Evolutionary conservation across 2,113 vertebrate species (phyloP).

Genomic region (Athene cunicularia): DNA sequence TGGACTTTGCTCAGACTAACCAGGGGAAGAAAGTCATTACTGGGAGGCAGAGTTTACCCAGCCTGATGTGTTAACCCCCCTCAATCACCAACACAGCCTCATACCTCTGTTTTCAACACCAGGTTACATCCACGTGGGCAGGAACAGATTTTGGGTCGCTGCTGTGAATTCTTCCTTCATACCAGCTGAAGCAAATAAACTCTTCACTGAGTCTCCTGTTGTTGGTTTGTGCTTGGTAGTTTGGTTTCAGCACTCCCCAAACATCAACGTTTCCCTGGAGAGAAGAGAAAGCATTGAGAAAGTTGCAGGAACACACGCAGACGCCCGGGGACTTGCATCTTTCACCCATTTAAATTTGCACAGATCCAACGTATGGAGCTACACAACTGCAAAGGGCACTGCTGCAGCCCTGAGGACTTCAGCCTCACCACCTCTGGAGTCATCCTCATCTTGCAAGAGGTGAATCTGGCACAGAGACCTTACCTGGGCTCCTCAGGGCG

Average conservation of each 20-base stretch:
- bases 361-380: accelerated
- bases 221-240: neutral
- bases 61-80: neutral
- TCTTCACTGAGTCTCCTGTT: neutral
- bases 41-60: neutral
- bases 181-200: neutral
- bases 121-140: neutral
- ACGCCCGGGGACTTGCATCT: neutral
- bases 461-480: neutral
- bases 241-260: neutral
- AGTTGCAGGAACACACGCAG: neutral
- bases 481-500: neutral
- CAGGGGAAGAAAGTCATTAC: neutral
- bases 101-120: neutral
- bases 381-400: accelerated
- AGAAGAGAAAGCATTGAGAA: neutral
- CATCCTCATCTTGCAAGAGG: accelerated
- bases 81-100: neutral
- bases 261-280: neutral
- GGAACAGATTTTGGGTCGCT: no score
- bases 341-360: neutral
- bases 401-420: neutral
- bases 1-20: neutral
- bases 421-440: neutral
- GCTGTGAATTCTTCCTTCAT: neutral